Percentiles rank a stretch among this genome's conserved stretches.
phyloP scores from a whole-genome alignment of 2,888 invertebrate species.

The Pyrochroa serraticornis region DNA sequence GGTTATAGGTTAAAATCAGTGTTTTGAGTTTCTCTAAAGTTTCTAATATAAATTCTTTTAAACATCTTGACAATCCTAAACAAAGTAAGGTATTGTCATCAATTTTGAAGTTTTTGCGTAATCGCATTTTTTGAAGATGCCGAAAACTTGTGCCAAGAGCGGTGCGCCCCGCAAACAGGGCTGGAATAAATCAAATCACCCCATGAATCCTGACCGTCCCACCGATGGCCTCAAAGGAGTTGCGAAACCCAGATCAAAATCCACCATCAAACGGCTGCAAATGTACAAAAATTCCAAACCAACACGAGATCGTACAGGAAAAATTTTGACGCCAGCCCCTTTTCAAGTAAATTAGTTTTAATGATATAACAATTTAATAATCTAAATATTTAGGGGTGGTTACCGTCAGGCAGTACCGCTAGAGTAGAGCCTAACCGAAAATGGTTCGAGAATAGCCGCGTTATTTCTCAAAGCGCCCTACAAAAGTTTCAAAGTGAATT shows the following conservation, averaged over 20 bases:
- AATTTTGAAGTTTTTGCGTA: not conserved
- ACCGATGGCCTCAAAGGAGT: slow-evolving; percentile 82
- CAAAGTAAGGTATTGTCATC: too few species aligned
- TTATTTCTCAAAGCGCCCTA: slow-evolving; percentile 88
- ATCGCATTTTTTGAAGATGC: slow-evolving; percentile 62
- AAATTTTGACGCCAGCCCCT: slow-evolving; percentile 93
- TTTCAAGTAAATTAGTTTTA: slow-evolving; percentile 79
- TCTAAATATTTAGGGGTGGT: slow-evolving; percentile 63
- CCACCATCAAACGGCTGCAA: slow-evolving; percentile 93
- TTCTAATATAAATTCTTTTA: too few species aligned
- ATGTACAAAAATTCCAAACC: slow-evolving; percentile 99
- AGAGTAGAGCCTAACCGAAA: slow-evolving; percentile 96
- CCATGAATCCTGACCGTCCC: slow-evolving; percentile 92
- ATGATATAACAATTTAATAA: not conserved
- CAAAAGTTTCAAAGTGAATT: slow-evolving; percentile 94
- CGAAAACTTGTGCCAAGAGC: slow-evolving; percentile 73
- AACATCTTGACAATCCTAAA: too few species aligned
- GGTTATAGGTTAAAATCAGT: too few species aligned
- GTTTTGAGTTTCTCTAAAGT: too few species aligned
- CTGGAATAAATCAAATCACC: slow-evolving; percentile 85
- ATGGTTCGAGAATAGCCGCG: slow-evolving; percentile 99
- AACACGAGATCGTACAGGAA: slow-evolving; percentile 85
- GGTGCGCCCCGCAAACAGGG: slow-evolving; percentile 84
- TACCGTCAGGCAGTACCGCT: slow-evolving; percentile 88
- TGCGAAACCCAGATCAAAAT: slow-evolving; percentile 83